Evolutionary conservation across 2,113 vertebrate genomes (phyloP).

Genomic region (Neogale vison): DNA sequence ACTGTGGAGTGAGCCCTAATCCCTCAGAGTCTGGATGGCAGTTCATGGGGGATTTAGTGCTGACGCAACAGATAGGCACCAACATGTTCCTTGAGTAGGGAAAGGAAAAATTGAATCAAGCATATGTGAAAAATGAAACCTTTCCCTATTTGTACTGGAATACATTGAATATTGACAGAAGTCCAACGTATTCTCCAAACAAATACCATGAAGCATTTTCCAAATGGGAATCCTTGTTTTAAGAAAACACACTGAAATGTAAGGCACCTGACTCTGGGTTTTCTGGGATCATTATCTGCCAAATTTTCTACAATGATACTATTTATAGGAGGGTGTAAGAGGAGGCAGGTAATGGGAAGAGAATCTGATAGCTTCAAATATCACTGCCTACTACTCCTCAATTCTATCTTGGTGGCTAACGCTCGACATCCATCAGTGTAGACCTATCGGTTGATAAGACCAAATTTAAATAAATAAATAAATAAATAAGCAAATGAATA

Average conservation of each 20-base stretch:
- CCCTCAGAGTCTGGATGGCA: background rate
- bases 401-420: background rate
- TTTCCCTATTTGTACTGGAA: background rate
- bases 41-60: background rate
- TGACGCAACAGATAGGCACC: constrained; percentile 41
- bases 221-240: background rate
- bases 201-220: background rate
- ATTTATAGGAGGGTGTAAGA: background rate
- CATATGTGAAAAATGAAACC: background rate
- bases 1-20: background rate
- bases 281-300: background rate
- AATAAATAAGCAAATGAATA: background rate
- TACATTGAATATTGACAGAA: background rate
- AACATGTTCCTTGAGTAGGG: background rate
- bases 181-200: background rate
- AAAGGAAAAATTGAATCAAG: background rate
- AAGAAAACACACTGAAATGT: background rate
- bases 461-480: background rate
- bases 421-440: background rate
- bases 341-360: background rate
- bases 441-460: background rate
- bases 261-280: background rate
- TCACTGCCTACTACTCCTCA: background rate
- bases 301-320: background rate
- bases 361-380: background rate